Conservation (phyloP, 2,888 invertebrate species). For the Ypsolopha sequella region DNA sequence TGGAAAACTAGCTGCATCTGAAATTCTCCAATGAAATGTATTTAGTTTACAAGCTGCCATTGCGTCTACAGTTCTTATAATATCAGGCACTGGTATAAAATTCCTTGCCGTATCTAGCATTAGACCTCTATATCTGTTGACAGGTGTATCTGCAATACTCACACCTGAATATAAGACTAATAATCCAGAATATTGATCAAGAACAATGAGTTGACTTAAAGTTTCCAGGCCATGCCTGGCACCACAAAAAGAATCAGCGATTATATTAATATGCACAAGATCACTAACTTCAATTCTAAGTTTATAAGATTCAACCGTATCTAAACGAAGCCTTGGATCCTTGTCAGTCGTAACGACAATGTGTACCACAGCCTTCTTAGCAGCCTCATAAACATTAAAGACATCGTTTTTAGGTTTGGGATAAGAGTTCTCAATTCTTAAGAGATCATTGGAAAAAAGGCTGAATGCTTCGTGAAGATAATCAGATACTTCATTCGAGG, state of each 20-base stretch:
- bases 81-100: conserved; percentile 79
- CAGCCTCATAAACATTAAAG: no score
- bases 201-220: conserved; percentile 79
- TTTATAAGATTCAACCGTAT: conserved; percentile 80
- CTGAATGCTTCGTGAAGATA: conserved; percentile 53
- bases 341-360: conserved; percentile 66
- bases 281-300: conserved; percentile 20
- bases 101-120: conserved; percentile 93
- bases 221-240: conserved; percentile 82
- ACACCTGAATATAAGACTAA: conserved; percentile 74
- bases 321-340: conserved; percentile 70
- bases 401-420: conserved; percentile 27
- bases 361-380: conserved; percentile 28
- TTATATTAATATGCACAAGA: conserved; percentile 53
- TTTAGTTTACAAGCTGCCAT: conserved; percentile 92
- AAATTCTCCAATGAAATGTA: conserved; percentile 91
- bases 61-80: conserved; percentile 81
- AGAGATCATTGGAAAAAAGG: conserved; percentile 57
- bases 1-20: conserved; percentile 92
- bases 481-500: conserved; percentile 32
- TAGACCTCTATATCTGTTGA: conserved; percentile 82
- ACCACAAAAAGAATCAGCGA: conserved; percentile 77
- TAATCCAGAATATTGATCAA: conserved; percentile 74
- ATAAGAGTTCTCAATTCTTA: conserved; percentile 38
- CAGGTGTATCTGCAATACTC: conserved; percentile 80